A percentile compares a stretch with the other conserved stretches of the same genome.
phyloP scores from a whole-genome alignment of 1,140 invertebrate species.

The Amyelois transitella region DNA sequence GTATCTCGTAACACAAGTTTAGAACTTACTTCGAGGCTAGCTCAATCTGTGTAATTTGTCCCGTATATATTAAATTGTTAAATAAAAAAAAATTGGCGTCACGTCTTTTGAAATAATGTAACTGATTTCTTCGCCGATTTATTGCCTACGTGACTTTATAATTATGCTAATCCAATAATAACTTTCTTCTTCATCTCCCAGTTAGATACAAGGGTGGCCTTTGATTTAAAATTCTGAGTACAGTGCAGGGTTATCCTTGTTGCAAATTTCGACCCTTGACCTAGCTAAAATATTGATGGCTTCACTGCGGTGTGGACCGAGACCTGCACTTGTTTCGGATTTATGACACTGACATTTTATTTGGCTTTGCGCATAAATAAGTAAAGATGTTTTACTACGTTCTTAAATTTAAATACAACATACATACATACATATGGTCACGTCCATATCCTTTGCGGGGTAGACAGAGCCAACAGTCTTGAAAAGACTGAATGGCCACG shows the following conservation, averaged over 20 bases:
- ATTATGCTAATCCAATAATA: background rate
- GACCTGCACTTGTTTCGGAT: conserved; percentile 1
- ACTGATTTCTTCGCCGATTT: too few relatives aligned
- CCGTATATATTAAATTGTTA: too few relatives aligned
- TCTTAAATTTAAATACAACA: background rate
- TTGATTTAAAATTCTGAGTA: conserved; percentile 2
- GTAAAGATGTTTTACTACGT: background rate
- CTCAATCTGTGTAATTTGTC: too few relatives aligned
- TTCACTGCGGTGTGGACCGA: background rate
- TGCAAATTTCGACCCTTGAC: conserved; percentile 4
- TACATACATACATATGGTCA: too few relatives aligned
- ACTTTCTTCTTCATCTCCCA: background rate
- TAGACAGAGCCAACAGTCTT: too few relatives aligned
- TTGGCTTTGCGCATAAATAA: background rate
- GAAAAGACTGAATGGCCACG: too few relatives aligned
- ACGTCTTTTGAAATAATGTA: too few relatives aligned
- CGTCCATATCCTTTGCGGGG: too few relatives aligned
- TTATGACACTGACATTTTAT: background rate
- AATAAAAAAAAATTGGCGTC: too few relatives aligned
- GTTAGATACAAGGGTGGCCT: background rate
- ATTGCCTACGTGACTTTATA: too few relatives aligned
- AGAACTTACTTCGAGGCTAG: too few relatives aligned
- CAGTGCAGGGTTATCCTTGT: background rate
- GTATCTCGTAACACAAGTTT: too few relatives aligned
- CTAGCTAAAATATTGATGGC: conserved; percentile 2